Conservation (phyloP, 2,888 invertebrate genomes). For the Megaustenia siamemsis region DNA sequence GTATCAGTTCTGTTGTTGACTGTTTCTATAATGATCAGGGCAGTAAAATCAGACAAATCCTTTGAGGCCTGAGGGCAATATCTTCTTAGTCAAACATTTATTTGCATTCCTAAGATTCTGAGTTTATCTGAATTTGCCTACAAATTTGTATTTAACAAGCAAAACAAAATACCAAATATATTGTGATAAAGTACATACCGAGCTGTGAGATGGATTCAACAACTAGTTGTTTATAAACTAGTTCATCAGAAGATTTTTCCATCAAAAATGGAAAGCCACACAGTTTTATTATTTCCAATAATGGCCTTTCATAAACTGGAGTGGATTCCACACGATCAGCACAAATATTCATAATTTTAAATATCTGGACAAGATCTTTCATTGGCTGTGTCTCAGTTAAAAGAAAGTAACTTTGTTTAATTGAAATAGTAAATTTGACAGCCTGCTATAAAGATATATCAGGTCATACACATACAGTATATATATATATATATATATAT, state of each 20-base stretch:
- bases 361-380: slow-evolving; percentile 78
- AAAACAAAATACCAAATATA: too few relatives aligned
- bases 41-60: too few relatives aligned
- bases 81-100: too few relatives aligned
- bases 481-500: not conserved
- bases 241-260: slow-evolving; percentile 79
- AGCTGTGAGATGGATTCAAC: slow-evolving; percentile 79
- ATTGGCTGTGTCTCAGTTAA: slow-evolving; percentile 73
- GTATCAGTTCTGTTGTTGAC: too few relatives aligned
- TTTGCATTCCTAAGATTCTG: too few relatives aligned
- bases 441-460: not conserved
- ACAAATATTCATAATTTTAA: slow-evolving; percentile 79
- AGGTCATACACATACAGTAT: too few relatives aligned
- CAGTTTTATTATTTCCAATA: slow-evolving; percentile 74
- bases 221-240: slow-evolving; percentile 78
- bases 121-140: too few relatives aligned
- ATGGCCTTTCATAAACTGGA: slow-evolving; percentile 76
- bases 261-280: slow-evolving; percentile 78
- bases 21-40: too few relatives aligned
- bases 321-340: slow-evolving; percentile 76
- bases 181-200: slow-evolving; percentile 65
- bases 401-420: slow-evolving; percentile 37
- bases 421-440: too few relatives aligned
- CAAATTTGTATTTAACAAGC: too few relatives aligned
- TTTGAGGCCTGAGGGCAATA: too few relatives aligned